Evolutionary conservation across 2,113 vertebrate species (phyloP), one percentile per base, ranked within the genome.

Genomic region (Notarius lentiginosus): DNA sequence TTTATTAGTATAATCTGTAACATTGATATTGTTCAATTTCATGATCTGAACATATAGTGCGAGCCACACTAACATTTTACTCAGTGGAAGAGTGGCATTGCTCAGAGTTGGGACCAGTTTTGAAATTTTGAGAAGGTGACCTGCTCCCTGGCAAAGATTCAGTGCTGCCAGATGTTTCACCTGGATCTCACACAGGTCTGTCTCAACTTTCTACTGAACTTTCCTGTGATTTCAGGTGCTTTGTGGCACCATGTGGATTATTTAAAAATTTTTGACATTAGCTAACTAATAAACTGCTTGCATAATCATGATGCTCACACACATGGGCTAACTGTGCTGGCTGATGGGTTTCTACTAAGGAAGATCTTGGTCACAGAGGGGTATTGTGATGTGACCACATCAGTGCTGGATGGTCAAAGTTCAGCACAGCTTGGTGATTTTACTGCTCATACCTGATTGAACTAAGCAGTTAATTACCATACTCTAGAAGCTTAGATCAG

Each of bases 141-240:
- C 27, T 80, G 53, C 55, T 80, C 27, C 18, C 27, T 80, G 77
- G 77, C 17, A 80, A 80, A 30, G 55, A 60, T 22, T 58, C 77
- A 55, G 49, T 77, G 49, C 9, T 80, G 55, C 27, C 77, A 80
- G 77, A 60, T 58, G 77, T 60, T 58, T 30, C 27, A 80, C 27
- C 53, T 79, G 77, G 77, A 53, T 58, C 55, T 58, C 55, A 80
- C 7, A 41, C 55, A 60, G 55, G 56, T 10, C 30, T 60, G 22
- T 80, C n/a, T 34, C 15, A 79, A 1, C n/a, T 30, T 80, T 80
- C n/a, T 80, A 7, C 55, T 60, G 55, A 58, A 80, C 30, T 22
- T 34, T 79, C 8, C 17, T 58, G n/a, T 58, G 24, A 27, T 79
- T 79, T 58, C 14, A 79, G 77, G n/a, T 53, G 22, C 12, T 79